Base-by-base conservation (phyloP, 1,140 invertebrate genomes). In the Drosophila micromelanica region DNA sequence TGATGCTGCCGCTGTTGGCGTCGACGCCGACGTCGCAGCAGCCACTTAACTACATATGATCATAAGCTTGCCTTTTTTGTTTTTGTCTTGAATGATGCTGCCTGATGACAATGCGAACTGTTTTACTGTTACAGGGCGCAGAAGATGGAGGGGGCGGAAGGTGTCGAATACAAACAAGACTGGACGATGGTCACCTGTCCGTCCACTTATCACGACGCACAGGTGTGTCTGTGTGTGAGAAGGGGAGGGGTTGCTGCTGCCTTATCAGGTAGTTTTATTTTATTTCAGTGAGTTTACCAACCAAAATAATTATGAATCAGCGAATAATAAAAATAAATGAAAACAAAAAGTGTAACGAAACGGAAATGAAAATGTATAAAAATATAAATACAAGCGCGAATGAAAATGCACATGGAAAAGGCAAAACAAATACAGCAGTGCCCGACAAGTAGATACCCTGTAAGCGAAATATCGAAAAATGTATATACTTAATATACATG, bases 251-350 rank as follows among this genome's bases (percentile, higher is more conserved):
- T 11, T 17, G 30, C 15, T n/a, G 15, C 46, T 20, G 54, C 23
- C 55, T 68, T 73, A 73, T 73, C 70, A 68, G 35, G 8, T 11
- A 42, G 38, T 54, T 69, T 69, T 46, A 30, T 51, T 54, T 15
- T 54, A 23, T 43, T 73, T 20, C 13, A 70, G 60, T 78, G 69
- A 35, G 32, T 77, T 70, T 75, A 67, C 64, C 62, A 63, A 73
- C 82, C 68, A 65, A 82, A 86, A 87, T 81, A 86, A 87, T 86
- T 86, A 81, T 86, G 81, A 86, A 86, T 87, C 81, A 86, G 78
- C 74, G 43, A 46, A 54, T 68, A 52, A 59, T 46, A 55, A 63
- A 49, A 37, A 60, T 15, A 52, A 71, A 59, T 60, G 48, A 27
- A 27, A 23, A 57, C 32, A 20, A 54, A 51, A 60, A 57, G 71